Evolutionary conservation across 2,797 vertebrate species (phyloP).

Genomic region (Lagocephalus sceleratus): DNA sequence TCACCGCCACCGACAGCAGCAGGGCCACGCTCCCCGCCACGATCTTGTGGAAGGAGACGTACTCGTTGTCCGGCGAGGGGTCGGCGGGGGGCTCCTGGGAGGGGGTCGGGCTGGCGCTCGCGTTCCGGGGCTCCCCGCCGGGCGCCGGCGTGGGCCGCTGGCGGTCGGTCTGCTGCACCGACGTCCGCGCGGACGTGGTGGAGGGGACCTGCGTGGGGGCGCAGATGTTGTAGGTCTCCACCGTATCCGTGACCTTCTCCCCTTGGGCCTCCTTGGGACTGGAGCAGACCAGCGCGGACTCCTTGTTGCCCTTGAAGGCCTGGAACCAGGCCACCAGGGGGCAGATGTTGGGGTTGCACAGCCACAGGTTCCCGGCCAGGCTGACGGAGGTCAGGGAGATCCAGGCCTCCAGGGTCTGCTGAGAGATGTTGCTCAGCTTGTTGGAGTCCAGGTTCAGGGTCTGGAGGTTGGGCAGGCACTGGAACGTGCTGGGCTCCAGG

Average conservation of each 20-base stretch:
- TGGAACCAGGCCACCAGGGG: constrained; percentile 91
- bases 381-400: constrained; percentile 95
- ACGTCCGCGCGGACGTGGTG: constrained; percentile 73
- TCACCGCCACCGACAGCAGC: constrained; percentile 92
- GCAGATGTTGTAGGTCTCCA: constrained; percentile 89
- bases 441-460: constrained; percentile 97
- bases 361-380: constrained; percentile 94
- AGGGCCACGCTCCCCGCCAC: constrained; percentile 94
- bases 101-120: constrained; percentile 68
- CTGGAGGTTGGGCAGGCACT: constrained; percentile 93
- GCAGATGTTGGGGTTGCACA: constrained; percentile 91
- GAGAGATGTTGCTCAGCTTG: constrained; percentile 93
- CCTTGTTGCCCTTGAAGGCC: constrained; percentile 93
- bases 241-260: constrained; percentile 89
- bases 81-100: constrained; percentile 73
- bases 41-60: constrained; percentile 96
- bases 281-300: constrained; percentile 91
- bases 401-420: constrained; percentile 89
- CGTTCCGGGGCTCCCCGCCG: constrained; percentile 49
- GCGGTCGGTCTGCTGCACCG: constrained; percentile 70
- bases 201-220: constrained; percentile 79
- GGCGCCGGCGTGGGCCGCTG: constrained; percentile 78
- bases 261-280: constrained; percentile 93
- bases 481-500: constrained; percentile 87
- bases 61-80: constrained; percentile 86